Evolutionary conservation across 2,113 vertebrate genomes (phyloP), one percentile per base, ranked within the genome.

Genomic region (Poecile atricapillus): DNA sequence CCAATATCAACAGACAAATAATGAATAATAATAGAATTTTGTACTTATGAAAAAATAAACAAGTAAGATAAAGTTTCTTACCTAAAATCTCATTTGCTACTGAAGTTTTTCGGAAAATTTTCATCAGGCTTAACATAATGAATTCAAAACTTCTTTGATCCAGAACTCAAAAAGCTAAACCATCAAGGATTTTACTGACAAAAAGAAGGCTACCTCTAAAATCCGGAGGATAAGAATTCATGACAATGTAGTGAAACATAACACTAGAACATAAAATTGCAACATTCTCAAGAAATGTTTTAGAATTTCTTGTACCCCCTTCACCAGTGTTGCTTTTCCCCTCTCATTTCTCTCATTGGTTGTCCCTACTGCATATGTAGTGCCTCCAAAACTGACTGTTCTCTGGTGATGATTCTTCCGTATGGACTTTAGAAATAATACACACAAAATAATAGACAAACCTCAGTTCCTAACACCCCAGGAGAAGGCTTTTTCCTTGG

Each of bases 1-100:
- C 97, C 87, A 95, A 95, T 97, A 94, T 81, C 68, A 96, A 93
- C 49, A 96, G 78, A 94, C 55, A 39, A 39, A 39, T 39, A 39
- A 39, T 39, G 39, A 39, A 39, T 39, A 39, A 39, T 39, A 39
- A 94, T 85, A 95, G n/a, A 93, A 91, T 33, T 30, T 79, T 71
- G 5, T 56, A 25, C 5, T 49, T 73, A 33, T 5, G 30, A 33
- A 50, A 58, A 84, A 88, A 77, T 37, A 71, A 89, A 68, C 21
- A 80, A 28, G 8, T 39, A 67, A 94, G 95, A 95, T 95, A 87
- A 89, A 24, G 7, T 68, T 94, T 95, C 53, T 93, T 28, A 83
- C 87, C 28, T 91, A 93, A 94, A 91, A 86, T 74, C 64, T 35
- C 16, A 41, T 65, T 93, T 69, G 39, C 74, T 95, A 60, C 82